Base-by-base conservation (phyloP, 2,888 invertebrate genomes). In the Rhyacophila evoluta region DNA sequence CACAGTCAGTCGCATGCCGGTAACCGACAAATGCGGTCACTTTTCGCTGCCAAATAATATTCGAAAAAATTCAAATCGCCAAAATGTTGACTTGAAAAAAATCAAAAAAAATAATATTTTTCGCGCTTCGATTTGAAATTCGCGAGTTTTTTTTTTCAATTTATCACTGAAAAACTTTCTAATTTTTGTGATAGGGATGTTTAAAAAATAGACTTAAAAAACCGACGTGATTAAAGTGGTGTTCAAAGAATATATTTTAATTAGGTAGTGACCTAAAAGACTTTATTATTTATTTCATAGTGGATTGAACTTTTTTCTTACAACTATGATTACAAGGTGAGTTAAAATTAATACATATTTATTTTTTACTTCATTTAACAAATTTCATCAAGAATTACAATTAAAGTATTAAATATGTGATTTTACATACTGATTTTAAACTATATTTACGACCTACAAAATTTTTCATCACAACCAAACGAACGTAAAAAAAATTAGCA, bases 1-100 rank as follows among this genome's bases (percentile, higher is more conserved):
- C 15, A 36, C 28, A 72, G 15, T 69, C 78, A 80, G 80, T 80
- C 78, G 75, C 36, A 75, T 74, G 73, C 75, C 80, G 78, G 75
- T 75, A 69, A 36, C 73, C 69, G 80, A 41, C 72, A 73, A 38
- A 73, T 55, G 78, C 78, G 78, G 78, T 75, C 75, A 75, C 67
- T 25, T 37, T 28, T 28, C 27, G 68, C 70, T n/a, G 29, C 29
- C 33, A 33, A 74, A 28, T 12, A 70, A 19, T 33, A 19, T 37
- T 15, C 38, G 11, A 74, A 68, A 36, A 29, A 11, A 38, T 29
- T n/a, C n/a, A n/a, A n/a, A n/a, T n/a, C 11, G 29, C 55, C 74
- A 74, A 74, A 74, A 74, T 75, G 75, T 29, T 70, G 29, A 75
- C 19, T 37, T n/a, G 28, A 41, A 75, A 75, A 70, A 41, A 25